Evolutionary conservation across 2,113 vertebrate genomes (phyloP).

Genomic region (Junco hyemalis): DNA sequence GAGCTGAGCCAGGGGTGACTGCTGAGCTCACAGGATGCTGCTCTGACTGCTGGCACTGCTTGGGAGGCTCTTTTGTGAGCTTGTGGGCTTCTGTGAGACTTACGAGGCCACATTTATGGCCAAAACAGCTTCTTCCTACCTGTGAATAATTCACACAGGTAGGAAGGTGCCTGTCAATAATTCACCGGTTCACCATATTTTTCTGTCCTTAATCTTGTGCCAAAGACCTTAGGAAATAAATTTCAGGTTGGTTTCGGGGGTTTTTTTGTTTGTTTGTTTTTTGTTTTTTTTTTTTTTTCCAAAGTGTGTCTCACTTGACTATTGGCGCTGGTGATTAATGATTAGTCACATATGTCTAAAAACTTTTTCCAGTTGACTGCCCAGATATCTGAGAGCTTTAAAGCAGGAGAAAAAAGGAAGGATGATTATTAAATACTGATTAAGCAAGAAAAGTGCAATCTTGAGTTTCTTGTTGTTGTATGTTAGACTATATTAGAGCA

Average conservation of each 20-base stretch:
- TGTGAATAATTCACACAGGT: not conserved
- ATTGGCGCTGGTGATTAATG: not conserved
- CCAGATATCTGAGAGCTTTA: not conserved
- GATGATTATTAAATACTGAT: not conserved
- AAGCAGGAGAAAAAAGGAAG: not conserved
- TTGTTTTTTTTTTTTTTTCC: not conserved
- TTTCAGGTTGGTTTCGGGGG: not conserved
- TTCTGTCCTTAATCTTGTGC: not conserved
- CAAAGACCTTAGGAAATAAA: not conserved
- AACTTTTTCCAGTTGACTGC: not conserved
- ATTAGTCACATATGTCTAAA: not conserved
- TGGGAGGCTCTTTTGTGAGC: not conserved
- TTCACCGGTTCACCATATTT: not conserved
- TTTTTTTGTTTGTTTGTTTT: rapidly evolving
- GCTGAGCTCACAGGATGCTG: not conserved
- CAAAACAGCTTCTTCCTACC: not conserved
- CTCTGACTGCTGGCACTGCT: not conserved
- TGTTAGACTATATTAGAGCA: not conserved
- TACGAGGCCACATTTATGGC: not conserved
- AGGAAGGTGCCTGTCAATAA: not conserved
- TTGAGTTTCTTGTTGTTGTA: not conserved
- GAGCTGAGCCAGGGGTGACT: not conserved
- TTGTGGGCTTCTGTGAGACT: not conserved
- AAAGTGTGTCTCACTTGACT: not conserved
- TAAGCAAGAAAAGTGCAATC: not conserved